A percentile compares a stretch with the other conserved stretches of the same genome.
phyloP scores from a whole-genome alignment of 1,140 invertebrate species.

The Acromyrmex heyeri region DNA sequence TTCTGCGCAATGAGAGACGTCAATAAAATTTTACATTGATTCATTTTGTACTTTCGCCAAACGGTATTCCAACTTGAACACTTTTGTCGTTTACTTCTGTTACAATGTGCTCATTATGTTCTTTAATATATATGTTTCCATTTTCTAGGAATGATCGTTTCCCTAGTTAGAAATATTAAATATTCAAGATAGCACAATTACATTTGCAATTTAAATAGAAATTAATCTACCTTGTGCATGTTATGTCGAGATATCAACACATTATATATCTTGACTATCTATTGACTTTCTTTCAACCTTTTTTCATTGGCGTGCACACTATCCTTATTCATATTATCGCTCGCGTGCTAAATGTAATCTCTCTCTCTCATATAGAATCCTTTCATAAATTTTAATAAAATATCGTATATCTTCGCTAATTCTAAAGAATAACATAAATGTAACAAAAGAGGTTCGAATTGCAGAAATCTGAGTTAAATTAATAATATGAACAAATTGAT shows the following conservation, averaged over 20 bases:
- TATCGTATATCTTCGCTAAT: not conserved
- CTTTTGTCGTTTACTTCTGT: not conserved
- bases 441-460: not conserved
- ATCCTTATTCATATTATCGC: conserved; percentile 11
- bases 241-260: conserved; percentile 44
- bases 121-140: conserved; percentile 8
- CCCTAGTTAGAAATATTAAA: conserved; percentile 24
- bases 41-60: not conserved
- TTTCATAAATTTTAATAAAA: conserved; percentile 23
- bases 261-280: conserved; percentile 27
- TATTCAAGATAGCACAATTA: conserved; percentile 39
- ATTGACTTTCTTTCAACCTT: conserved; percentile 22
- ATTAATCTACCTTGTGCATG: conserved; percentile 34
- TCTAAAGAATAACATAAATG: not conserved
- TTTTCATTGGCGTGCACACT: conserved; percentile 1
- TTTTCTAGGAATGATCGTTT: not conserved
- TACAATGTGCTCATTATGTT: not conserved
- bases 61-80: not conserved
- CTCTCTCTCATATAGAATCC: not conserved
- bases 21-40: not conserved
- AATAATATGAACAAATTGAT: not conserved
- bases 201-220: conserved; percentile 53
- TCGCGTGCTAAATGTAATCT: conserved; percentile 30
- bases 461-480: not conserved
- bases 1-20: not conserved